A percentile compares a stretch with the other conserved stretches of the same genome.
These are phyloP conservation scores for Campoplex nolae DNA, from an alignment of 2,888 invertebrate species.

Conservation along the genomic window DNA sequence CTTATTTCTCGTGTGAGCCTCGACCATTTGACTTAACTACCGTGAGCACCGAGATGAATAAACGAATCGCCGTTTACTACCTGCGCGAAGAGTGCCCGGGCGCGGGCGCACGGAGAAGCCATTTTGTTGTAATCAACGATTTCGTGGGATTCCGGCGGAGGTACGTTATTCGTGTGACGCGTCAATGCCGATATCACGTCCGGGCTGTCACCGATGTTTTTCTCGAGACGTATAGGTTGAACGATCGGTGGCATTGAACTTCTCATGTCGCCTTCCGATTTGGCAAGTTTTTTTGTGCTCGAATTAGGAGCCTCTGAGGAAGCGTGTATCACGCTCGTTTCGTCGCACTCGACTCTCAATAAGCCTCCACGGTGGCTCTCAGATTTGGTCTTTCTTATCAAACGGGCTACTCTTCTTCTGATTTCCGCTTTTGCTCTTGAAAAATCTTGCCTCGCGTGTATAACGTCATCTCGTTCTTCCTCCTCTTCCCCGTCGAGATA, in stretches of 20 bases:
- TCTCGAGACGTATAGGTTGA: conserved; percentile 74
- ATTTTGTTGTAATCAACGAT: conserved; percentile 46
- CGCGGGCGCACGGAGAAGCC: conserved; percentile 74
- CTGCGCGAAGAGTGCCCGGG: conserved; percentile 80
- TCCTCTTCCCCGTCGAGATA: conserved; percentile 26
- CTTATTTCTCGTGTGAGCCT: conserved; percentile 9
- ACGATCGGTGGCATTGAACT: conserved; percentile 64
- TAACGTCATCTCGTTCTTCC: conserved; percentile 16
- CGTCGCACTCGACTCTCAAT: conserved; percentile 55
- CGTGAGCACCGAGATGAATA: conserved; percentile 70
- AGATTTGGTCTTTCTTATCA: conserved; percentile 82
- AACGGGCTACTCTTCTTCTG: conserved; percentile 73
- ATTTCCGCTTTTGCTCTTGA: conserved; percentile 70
- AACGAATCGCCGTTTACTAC: conserved; percentile 77
- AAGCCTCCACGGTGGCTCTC: conserved; percentile 76
- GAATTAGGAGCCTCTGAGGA: conserved; percentile 36
- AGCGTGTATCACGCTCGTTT: conserved; percentile 57
- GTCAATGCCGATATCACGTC: conserved; percentile 64
- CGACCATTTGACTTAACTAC: conserved; percentile 54
- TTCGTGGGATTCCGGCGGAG: conserved; percentile 21
- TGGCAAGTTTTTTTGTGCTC: conserved; percentile 74
- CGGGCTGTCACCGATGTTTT: conserved; percentile 77
- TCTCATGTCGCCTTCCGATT: conserved; percentile 78
- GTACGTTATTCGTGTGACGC: conserved; percentile 5
- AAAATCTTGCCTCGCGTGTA: conserved; percentile 24